Conservation (phyloP, 2,797 vertebrate species). For the Anas bernieri region DNA sequence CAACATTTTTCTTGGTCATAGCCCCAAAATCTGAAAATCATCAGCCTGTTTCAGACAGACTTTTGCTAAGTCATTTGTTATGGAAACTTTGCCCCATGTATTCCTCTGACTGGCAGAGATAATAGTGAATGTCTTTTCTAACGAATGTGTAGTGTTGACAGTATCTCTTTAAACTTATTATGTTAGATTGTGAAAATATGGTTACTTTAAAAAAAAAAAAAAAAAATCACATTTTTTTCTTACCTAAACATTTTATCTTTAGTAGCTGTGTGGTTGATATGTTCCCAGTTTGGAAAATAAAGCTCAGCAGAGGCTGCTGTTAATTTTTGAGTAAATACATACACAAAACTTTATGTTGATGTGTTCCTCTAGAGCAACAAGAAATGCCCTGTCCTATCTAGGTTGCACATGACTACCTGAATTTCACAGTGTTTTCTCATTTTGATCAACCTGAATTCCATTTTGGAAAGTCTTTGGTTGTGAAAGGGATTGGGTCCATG, state of each 20-base stretch:
- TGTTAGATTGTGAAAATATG: neutral
- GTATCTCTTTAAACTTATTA: slow-evolving; percentile 25
- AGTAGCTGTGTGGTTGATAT: slow-evolving; percentile 50
- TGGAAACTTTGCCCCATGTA: neutral
- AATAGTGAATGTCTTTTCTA: neutral
- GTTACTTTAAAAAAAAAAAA: neutral
- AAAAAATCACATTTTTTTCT: slow-evolving; percentile 22
- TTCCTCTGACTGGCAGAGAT: neutral
- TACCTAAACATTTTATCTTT: slow-evolving; percentile 64
- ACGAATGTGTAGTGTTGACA: neutral
- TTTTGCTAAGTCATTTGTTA: neutral
- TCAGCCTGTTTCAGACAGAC: neutral
- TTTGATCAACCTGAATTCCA: neutral
- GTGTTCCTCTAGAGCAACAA: neutral
- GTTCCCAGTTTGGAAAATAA: slow-evolving; percentile 59
- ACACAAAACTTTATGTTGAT: slow-evolving; percentile 48
- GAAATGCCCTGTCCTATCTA: neutral
- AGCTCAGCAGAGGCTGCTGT: slow-evolving; percentile 38
- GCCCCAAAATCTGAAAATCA: neutral
- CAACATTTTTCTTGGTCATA: rapidly evolving
- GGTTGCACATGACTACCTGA: neutral
- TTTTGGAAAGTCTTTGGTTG: neutral
- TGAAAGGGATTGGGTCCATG: neutral
- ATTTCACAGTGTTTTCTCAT: neutral
- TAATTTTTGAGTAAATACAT: slow-evolving; percentile 59